phyloP scores from a whole-genome alignment of 2,113 vertebrate species.

The Tor tambroides region DNA sequence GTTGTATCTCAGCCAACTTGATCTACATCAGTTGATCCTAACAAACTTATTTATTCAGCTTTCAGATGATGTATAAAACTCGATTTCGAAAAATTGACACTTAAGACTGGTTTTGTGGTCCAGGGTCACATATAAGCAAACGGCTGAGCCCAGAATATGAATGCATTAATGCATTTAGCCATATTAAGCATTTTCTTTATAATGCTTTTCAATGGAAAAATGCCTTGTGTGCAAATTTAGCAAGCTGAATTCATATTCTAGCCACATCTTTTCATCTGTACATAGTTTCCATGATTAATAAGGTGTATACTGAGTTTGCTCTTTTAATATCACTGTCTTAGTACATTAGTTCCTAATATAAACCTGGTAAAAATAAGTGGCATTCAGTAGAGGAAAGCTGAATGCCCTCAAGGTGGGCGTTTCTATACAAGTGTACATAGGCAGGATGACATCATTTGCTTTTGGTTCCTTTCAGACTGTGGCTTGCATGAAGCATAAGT shows the following conservation, averaged over 20 bases:
- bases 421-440: neutral
- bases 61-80: too few relatives aligned
- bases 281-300: neutral
- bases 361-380: neutral
- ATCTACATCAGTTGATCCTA: too few relatives aligned
- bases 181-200: neutral
- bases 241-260: neutral
- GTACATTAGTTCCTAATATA: neutral
- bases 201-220: neutral
- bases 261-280: neutral
- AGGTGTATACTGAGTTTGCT: neutral
- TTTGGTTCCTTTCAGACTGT: neutral
- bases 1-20: too few relatives aligned
- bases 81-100: too few relatives aligned
- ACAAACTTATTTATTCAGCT: too few relatives aligned
- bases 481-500: neutral
- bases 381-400: neutral
- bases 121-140: neutral
- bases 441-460: conserved; percentile 15
- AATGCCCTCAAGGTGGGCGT: neutral
- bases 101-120: too few relatives aligned
- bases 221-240: neutral
- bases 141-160: neutral
- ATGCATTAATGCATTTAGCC: neutral
- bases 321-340: neutral